Percentiles rank a stretch among this genome's conserved stretches.
Evolutionary conservation across 1,140 invertebrate genomes (phyloP).

Genomic region (Zophobas morio): DNA sequence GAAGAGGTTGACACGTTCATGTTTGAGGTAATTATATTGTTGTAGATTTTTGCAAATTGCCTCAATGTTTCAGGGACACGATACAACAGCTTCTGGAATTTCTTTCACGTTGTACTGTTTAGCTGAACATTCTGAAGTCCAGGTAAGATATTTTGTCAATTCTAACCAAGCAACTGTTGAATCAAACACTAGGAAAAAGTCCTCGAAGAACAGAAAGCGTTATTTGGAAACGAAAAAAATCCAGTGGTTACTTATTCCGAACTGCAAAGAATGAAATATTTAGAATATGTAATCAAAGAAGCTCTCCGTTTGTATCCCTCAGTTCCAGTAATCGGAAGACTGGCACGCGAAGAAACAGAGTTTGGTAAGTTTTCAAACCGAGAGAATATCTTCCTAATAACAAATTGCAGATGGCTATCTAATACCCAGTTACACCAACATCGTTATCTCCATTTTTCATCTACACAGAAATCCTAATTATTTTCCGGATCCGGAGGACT

Average conservation of each 20-base stretch:
- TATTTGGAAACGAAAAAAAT: slow-evolving; percentile 20
- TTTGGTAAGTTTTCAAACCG: slow-evolving; percentile 28
- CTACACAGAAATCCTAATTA: slow-evolving; percentile 68
- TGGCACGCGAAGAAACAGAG: slow-evolving; percentile 61
- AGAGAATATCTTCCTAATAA: neutral
- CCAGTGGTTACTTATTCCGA: slow-evolving; percentile 62
- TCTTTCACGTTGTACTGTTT: slow-evolving; percentile 69
- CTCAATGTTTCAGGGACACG: slow-evolving; percentile 63
- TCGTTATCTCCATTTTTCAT: slow-evolving; percentile 65
- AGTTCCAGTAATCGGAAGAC: slow-evolving; percentile 72
- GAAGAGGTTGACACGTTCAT: neutral
- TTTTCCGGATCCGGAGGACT: slow-evolving; percentile 76
- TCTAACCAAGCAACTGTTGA: neutral
- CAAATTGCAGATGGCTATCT: neutral
- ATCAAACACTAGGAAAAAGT: slow-evolving; percentile 4
- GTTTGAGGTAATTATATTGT: slow-evolving; percentile 66
- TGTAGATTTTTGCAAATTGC: neutral
- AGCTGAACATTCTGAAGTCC: slow-evolving; percentile 72
- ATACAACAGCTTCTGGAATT: slow-evolving; percentile 67
- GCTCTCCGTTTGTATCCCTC: slow-evolving; percentile 74
- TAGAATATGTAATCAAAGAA: slow-evolving; percentile 78
- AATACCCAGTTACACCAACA: slow-evolving; percentile 27
- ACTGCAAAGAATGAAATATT: slow-evolving; percentile 72
- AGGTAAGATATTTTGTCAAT: slow-evolving; percentile 58
- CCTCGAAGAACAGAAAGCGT: slow-evolving; percentile 15